Conservation (phyloP, 2,797 vertebrate species). For the Epinephelus malabaricus region DNA sequence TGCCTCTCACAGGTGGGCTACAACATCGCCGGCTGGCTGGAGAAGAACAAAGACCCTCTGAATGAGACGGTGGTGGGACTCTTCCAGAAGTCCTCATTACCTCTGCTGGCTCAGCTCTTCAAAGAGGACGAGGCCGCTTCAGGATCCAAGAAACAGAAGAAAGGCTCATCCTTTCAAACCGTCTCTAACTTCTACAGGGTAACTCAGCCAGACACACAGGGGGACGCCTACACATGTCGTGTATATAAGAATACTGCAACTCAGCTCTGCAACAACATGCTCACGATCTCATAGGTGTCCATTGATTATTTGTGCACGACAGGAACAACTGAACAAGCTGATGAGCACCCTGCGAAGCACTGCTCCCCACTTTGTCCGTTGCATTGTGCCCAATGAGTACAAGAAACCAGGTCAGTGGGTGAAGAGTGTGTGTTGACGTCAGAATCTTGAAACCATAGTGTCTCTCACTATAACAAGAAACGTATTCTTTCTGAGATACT, state of each 20-base stretch:
- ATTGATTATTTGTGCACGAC: conserved; percentile 26
- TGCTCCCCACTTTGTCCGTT: conserved; percentile 90
- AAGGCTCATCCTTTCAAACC: conserved; percentile 80
- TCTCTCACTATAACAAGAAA: neutral
- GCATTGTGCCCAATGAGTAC: conserved; percentile 91
- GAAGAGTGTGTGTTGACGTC: neutral
- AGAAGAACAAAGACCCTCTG: conserved; percentile 85
- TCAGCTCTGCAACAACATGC: neutral
- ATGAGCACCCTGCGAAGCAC: conserved; percentile 90
- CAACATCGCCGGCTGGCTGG: conserved; percentile 79
- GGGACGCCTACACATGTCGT: neutral
- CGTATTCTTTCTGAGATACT: neutral
- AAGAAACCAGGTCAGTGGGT: conserved; percentile 86
- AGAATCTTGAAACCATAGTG: neutral
- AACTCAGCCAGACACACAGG: neutral
- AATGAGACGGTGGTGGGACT: conserved; percentile 83
- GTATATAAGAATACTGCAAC: too few species aligned
- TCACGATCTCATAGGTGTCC: neutral
- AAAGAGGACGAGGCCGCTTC: conserved; percentile 79
- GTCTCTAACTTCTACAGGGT: conserved; percentile 82
- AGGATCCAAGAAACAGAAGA: conserved; percentile 82
- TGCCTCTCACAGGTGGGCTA: conserved; percentile 76
- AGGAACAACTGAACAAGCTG: conserved; percentile 92
- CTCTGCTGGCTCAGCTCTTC: conserved; percentile 78
- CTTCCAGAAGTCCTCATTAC: conserved; percentile 81